Evolutionary conservation across 2,797 vertebrate species (phyloP).

Genomic region (Tokudaia muenninki): DNA sequence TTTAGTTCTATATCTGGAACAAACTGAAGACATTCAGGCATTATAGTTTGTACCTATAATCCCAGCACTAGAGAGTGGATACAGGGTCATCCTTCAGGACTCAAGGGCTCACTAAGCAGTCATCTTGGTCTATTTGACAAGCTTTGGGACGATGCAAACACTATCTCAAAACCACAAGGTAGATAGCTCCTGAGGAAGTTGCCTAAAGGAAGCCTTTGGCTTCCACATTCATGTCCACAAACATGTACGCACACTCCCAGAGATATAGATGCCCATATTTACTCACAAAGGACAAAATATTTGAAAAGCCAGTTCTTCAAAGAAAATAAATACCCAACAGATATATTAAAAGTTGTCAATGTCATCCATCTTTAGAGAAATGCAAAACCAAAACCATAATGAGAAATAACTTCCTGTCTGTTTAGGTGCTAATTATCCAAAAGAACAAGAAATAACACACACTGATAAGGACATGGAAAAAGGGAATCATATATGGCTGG

Average conservation of each 20-base stretch:
- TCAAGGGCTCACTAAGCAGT: neutral
- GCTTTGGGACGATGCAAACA: neutral
- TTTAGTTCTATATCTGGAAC: neutral
- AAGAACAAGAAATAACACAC: neutral
- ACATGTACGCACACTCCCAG: neutral
- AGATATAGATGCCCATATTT: neutral
- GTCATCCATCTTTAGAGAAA: neutral
- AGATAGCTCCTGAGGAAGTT: neutral
- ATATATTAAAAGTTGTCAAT: neutral
- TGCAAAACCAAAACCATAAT: neutral
- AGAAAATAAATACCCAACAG: neutral
- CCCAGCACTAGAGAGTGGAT: neutral
- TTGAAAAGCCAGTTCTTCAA: neutral
- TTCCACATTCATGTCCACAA: neutral
- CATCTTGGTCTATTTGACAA: neutral
- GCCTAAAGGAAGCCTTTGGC: neutral
- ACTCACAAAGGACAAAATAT: neutral
- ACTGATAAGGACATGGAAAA: neutral
- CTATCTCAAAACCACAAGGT: neutral
- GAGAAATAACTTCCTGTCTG: neutral
- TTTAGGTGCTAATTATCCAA: neutral
- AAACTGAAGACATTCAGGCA: neutral
- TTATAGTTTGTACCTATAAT: neutral
- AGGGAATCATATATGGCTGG: neutral
- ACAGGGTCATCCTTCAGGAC: neutral